These are phyloP conservation scores for Ptychodera flava DNA, from an alignment of 35 echinoderm and acorn worm genomes.

Conservation along the genomic window DNA sequence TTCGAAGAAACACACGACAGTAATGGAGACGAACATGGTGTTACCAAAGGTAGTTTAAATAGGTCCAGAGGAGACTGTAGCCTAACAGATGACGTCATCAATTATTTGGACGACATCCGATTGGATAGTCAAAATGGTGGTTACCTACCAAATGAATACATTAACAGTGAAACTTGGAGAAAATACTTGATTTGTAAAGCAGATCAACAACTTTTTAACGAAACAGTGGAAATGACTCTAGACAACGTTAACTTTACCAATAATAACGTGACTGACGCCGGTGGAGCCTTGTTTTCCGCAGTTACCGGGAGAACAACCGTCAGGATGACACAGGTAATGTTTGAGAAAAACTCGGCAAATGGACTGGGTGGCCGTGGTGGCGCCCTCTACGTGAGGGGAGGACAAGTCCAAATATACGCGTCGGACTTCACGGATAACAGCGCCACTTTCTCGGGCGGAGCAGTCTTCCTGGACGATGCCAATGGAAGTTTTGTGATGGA, in stretches of 20 bases:
- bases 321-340: background rate
- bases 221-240: background rate
- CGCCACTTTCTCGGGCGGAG: background rate
- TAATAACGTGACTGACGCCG: background rate
- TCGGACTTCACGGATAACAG: background rate
- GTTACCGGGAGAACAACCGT: background rate
- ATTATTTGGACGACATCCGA: background rate
- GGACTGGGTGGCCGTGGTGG: background rate
- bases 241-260: background rate
- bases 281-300: background rate
- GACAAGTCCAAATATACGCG: background rate
- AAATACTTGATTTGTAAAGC: background rate
- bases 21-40: background rate
- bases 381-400: background rate
- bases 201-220: background rate
- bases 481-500: background rate
- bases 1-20: background rate
- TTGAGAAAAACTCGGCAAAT: background rate
- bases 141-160: background rate
- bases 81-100: background rate
- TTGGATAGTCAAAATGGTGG: background rate
- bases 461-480: background rate
- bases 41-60: no score
- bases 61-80: no score
- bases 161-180: background rate